Conservation (phyloP, 1,140 invertebrate genomes). For the Scaptomyza pallida region DNA sequence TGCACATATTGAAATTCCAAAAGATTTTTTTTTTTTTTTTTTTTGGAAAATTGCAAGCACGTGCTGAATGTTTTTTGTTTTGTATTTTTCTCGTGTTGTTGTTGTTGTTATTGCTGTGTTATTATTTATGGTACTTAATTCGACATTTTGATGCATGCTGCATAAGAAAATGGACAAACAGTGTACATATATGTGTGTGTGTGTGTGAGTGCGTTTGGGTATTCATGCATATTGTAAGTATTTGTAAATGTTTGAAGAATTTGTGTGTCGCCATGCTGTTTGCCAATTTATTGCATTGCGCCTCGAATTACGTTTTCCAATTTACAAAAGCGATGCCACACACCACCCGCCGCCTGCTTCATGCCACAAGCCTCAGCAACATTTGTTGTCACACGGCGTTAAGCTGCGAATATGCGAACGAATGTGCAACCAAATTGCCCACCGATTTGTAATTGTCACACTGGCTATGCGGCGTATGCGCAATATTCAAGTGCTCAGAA, state of each 20-base stretch:
- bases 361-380: conserved; percentile 17
- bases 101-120: too few species aligned
- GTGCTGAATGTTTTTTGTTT: too few species aligned
- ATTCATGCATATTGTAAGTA: conserved; percentile 22
- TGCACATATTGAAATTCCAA: too few species aligned
- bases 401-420: background rate
- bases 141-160: too few species aligned
- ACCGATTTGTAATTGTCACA: conserved; percentile 36
- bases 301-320: conserved; percentile 43
- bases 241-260: conserved; percentile 62
- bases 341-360: background rate
- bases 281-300: conserved; percentile 41
- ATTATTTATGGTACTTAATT: too few species aligned
- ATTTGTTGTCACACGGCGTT: conserved; percentile 30
- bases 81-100: too few species aligned
- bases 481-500: background rate
- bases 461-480: background rate
- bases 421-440: too few species aligned
- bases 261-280: conserved; percentile 45
- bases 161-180: too few species aligned
- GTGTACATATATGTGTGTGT: background rate
- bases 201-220: conserved; percentile 16
- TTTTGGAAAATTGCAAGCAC: too few species aligned
- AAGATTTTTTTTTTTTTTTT: too few species aligned
- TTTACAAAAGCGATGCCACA: conserved; percentile 36